Percentiles rank a stretch among this genome's conserved stretches.
Conservation (phyloP, 2,797 vertebrate species). For the Microhierax caerulescens region DNA sequence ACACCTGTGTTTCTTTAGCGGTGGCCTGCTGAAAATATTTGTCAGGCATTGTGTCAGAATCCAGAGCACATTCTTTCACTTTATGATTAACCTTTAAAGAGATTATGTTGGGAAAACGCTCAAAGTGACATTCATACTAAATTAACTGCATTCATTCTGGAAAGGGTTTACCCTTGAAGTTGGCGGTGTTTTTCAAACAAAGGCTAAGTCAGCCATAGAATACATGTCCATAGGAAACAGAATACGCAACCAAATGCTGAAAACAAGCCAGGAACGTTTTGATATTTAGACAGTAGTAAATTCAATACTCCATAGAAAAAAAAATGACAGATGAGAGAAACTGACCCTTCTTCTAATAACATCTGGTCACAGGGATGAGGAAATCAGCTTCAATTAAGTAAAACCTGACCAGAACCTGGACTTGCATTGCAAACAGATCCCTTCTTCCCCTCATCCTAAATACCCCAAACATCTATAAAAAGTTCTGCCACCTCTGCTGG, state of each 20-base stretch:
- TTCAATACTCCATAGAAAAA: not conserved
- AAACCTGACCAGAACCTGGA: not conserved
- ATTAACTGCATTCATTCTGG: not conserved
- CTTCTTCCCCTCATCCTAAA: not conserved
- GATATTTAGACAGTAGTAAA: conserved; percentile 2
- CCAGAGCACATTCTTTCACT: conserved; percentile 69
- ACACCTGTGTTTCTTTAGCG: conserved; percentile 66
- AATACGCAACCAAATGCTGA: not conserved
- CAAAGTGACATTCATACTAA: conserved; percentile 40
- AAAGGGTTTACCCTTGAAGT: conserved; percentile 33
- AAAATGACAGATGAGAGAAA: not conserved
- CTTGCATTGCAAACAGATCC: not conserved
- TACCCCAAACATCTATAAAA: not conserved
- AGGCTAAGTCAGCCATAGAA: not conserved
- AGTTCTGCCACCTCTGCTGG: conserved; percentile 3
- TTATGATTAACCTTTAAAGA: conserved; percentile 65
- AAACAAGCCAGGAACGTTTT: not conserved
- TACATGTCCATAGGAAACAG: not conserved
- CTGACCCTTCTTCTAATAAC: not conserved
- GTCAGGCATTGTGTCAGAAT: conserved; percentile 63
- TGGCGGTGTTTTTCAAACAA: conserved; percentile 9
- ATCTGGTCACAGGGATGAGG: not conserved
- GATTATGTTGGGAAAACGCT: conserved; percentile 40
- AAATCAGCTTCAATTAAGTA: not conserved
- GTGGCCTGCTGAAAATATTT: conserved; percentile 67